Base-by-base conservation (phyloP, 2,113 vertebrate species). In the Vulpes ferrilata region DNA sequence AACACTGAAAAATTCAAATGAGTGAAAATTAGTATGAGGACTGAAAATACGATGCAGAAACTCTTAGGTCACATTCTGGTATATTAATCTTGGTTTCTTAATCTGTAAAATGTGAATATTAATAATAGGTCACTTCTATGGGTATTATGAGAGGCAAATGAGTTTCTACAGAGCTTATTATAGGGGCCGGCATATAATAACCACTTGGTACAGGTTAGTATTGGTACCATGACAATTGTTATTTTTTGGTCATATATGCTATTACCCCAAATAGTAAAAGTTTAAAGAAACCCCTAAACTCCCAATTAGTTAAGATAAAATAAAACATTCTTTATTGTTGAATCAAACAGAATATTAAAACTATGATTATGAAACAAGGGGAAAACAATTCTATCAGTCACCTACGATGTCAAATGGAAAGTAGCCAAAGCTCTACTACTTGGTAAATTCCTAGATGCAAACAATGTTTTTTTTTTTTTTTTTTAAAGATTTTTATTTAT, bases 391-490 rank as follows among this genome's bases (percentile, higher is more conserved):
- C 43, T 76, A 65, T 3, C 51, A 19, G 67, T 64, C 19, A 85
- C 19, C 30, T 65, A n/a, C 35, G 57, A 74, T 16, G 1, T 73
- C 23, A 73, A 35, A 30, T 8, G 4, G 43, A 93, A 91, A 59
- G 30, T 73, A 87, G 55, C 22, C 62, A 92, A 93, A 69, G 11
- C 20, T 83, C 22, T 92, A 27, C 17, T 62, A 78, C 71, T 5
- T 81, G 48, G n/a, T 64, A 91, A 94, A 91, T 32, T 93, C 16
- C 27, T 76, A 73, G 57, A 55, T 48, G 69, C 85, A 91, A 89
- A 48, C 7, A 11, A 22, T 23, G 30, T 83, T 80, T 57, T 88
- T 76, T 79, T 32, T n/a, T n/a, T n/a, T n/a, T n/a, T 60, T 92
- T 43, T 43, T 43, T 43, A 1, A 43, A 43, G 43, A 43, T 43